phyloP scores from a whole-genome alignment of 2,113 vertebrate species.

The Aptenodytes forsteri region DNA sequence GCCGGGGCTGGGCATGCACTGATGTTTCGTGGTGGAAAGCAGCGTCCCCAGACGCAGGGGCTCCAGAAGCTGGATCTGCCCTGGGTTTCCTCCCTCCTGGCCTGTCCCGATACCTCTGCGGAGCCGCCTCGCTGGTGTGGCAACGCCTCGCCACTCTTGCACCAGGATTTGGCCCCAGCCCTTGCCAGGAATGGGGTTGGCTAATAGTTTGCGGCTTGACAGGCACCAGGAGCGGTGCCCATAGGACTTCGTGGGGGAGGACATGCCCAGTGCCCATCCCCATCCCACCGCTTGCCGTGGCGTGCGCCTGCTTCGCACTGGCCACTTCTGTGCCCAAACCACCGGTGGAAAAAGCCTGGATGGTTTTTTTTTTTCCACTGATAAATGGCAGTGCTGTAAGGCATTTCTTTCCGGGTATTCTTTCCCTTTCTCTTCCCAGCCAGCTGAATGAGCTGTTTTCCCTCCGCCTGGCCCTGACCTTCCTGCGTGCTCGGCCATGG shows the following conservation, averaged over 20 bases:
- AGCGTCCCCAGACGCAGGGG: neutral
- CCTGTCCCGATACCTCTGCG: neutral
- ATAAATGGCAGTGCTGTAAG: neutral
- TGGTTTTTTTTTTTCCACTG: neutral
- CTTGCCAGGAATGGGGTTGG: slow-evolving; percentile 13
- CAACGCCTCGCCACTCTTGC: slow-evolving; percentile 16
- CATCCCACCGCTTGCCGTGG: fast-evolving
- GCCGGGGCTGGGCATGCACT: fast-evolving
- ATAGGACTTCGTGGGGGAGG: neutral
- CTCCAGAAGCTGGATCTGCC: neutral
- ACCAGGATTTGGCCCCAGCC: slow-evolving; percentile 19
- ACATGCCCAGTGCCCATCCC: neutral
- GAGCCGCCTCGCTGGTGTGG: slow-evolving; percentile 3
- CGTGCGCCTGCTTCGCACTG: fast-evolving
- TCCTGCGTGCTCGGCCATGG: neutral
- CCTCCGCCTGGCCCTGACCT: slow-evolving; percentile 25
- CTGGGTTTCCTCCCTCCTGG: neutral
- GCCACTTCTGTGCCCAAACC: neutral
- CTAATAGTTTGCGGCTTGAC: neutral
- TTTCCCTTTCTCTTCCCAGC: slow-evolving; percentile 16
- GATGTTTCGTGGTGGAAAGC: neutral
- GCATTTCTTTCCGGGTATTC: slow-evolving; percentile 54
- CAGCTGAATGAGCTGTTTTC: neutral
- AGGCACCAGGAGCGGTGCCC: neutral
- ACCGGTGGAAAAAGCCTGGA: neutral